Conservation (phyloP, 2,797 vertebrate genomes). For the Strix occidentalis region DNA sequence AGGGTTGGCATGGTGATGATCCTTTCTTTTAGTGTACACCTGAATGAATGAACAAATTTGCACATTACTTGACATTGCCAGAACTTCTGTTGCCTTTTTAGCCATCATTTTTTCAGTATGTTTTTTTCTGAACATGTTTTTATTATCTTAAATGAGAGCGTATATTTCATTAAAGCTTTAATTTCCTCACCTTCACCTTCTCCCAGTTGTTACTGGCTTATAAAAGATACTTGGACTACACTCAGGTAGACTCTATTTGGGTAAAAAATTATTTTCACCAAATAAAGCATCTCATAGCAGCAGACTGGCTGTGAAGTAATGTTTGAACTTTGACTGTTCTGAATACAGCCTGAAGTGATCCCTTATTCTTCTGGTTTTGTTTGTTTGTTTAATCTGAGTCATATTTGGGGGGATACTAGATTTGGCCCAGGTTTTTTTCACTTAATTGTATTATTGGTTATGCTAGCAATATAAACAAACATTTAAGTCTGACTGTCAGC, state of each 20-base stretch:
- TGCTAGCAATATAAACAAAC: not conserved
- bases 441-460: not conserved
- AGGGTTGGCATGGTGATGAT: not conserved
- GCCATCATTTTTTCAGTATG: not conserved
- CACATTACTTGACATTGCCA: not conserved
- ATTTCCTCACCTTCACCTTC: not conserved
- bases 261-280: not conserved
- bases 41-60: constrained; percentile 4
- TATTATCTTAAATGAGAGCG: not conserved
- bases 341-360: not conserved
- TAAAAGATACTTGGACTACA: not conserved
- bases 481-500: not conserved
- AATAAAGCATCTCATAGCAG: not conserved
- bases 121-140: not conserved
- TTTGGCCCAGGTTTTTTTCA: not conserved
- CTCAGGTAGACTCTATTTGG: not conserved
- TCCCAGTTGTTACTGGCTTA: not conserved
- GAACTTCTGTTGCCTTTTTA: not conserved
- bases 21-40: not conserved
- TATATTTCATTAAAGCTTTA: not conserved
- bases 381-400: not conserved
- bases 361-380: not conserved
- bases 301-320: not conserved
- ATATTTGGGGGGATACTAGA: not conserved
- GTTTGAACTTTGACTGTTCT: not conserved